Evolutionary conservation across 2,888 invertebrate genomes (phyloP), one percentile per base, ranked within the genome.

Genomic region (Branchellion lobata): DNA sequence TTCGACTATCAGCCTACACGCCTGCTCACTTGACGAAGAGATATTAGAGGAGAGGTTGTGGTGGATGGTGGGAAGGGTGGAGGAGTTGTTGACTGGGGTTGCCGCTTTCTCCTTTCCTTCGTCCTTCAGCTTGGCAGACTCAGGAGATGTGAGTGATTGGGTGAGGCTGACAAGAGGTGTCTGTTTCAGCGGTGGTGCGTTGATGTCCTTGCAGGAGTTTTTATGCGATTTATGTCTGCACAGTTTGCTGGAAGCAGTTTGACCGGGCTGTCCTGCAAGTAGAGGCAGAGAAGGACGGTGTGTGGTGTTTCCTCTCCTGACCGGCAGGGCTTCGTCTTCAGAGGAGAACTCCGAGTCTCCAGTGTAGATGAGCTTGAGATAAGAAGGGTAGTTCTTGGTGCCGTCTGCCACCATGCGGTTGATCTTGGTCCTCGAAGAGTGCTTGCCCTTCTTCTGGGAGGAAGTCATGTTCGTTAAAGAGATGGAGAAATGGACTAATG

Each of bases 311-410:
- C 5, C 5, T 69, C 69, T 69, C 11, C 34, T 14, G 8, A n/a
- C 3, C 8, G 69, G 69, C 29, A n/a, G 3, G 69, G 61, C 51
- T 69, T 81, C 81, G 40, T 81, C 81, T 61, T 82, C 82, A 2
- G 83, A 83, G 1, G 81, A 81, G 34, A 82, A 78, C 78, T 83
- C 83, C 1, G 82, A 82, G 24, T 83, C 82, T 1, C 83, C 83
- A 5, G 83, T 83, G 80, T 83, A 83, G 29, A 83, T 83, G 11
- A 83, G 82, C 47, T 83, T 83, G 34, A 83, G 78, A 61, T 83
- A 83, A 2, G 82, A 82, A 1, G 82, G 83, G 74, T 83, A 83
- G 65, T 82, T 82, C 53, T 80, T 80, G 47, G 82, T 80, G 14
- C 82, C 83, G 24, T 82, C 82, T 11, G 79, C 75, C 47, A 82